Evolutionary conservation across 2,888 invertebrate species (phyloP), one percentile per base, ranked within the genome.

Genomic region (Ellobium chinense): DNA sequence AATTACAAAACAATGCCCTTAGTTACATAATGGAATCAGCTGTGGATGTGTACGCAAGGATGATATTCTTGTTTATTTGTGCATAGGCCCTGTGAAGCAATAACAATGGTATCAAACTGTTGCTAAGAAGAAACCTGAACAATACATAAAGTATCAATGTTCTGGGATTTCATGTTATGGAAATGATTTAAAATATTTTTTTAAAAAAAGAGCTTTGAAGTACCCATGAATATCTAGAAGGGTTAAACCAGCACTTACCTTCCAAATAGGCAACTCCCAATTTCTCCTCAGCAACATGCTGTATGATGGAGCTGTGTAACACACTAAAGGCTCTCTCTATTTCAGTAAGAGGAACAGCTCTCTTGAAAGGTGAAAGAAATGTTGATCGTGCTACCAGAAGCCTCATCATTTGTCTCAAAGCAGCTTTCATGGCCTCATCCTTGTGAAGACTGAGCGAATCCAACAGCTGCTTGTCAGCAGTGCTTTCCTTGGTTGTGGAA

Each of bases 211-310:
- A n/a, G n/a, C n/a, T n/a, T n/a, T n/a, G n/a, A n/a, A n/a, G n/a
- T n/a, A n/a, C n/a, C n/a, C n/a, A n/a, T n/a, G n/a, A n/a, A n/a
- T n/a, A n/a, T n/a, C n/a, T n/a, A n/a, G n/a, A n/a, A n/a, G n/a
- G n/a, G n/a, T n/a, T n/a, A n/a, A n/a, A n/a, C n/a, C 34, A 5
- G 65, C 9, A 65, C 76, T 56, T 76, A 88, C 89, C 88, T 87
- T 93, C 91, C 29, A 91, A 88, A 78, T 92, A 91, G 27, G 92
- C 90, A 34, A 92, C 89, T 74, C 91, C 91, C 31, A 90, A 80
- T 34, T 89, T 89, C 78, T 92, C 92, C 82, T 94, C 93, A 21
- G 93, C 93, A 84, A 90, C 92, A 21, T 92, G 92, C 81, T 88
- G 92, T 12, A 90, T 78, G 29, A 91, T 86, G 75, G 89, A 84